Evolutionary conservation across 2,113 vertebrate species (phyloP).

Genomic region (Oreochromis spilurus): DNA sequence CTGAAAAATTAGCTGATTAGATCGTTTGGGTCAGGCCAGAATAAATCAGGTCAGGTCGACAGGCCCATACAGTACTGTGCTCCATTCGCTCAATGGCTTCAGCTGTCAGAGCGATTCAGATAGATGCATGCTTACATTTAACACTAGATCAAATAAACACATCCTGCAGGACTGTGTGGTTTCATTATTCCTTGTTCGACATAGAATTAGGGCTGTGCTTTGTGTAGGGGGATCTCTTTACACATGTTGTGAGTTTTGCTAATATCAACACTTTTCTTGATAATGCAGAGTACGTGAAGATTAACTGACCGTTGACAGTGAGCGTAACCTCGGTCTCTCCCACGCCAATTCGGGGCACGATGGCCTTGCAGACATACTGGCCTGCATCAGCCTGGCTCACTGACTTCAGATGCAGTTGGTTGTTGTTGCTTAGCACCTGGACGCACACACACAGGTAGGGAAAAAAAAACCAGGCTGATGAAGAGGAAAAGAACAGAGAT

Average conservation of each 20-base stretch:
- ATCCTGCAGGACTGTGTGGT: not conserved
- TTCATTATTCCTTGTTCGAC: not conserved
- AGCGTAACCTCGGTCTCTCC: constrained; percentile 89
- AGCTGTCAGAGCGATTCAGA: not conserved
- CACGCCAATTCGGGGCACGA: constrained; percentile 92
- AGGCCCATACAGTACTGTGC: not conserved
- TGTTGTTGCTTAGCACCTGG: constrained; percentile 95
- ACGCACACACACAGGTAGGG: constrained; percentile 1
- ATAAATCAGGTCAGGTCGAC: not conserved
- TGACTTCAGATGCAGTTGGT: constrained; percentile 88
- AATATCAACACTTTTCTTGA: not conserved
- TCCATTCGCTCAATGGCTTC: not conserved
- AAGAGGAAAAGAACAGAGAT: not conserved
- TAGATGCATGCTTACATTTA: not conserved
- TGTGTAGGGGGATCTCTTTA: not conserved
- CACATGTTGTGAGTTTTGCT: not conserved
- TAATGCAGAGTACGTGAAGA: not conserved
- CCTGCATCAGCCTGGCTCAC: constrained; percentile 89
- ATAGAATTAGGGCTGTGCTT: not conserved
- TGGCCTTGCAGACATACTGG: constrained; percentile 94
- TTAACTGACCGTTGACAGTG: constrained; percentile 84
- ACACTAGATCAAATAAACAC: not conserved
- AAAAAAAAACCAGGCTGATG: not conserved
- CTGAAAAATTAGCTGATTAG: not conserved
- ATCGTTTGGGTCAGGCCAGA: not conserved